phyloP scores from a whole-genome alignment of 2,888 invertebrate genomes.

The Prosopocoilus inquinatus region DNA sequence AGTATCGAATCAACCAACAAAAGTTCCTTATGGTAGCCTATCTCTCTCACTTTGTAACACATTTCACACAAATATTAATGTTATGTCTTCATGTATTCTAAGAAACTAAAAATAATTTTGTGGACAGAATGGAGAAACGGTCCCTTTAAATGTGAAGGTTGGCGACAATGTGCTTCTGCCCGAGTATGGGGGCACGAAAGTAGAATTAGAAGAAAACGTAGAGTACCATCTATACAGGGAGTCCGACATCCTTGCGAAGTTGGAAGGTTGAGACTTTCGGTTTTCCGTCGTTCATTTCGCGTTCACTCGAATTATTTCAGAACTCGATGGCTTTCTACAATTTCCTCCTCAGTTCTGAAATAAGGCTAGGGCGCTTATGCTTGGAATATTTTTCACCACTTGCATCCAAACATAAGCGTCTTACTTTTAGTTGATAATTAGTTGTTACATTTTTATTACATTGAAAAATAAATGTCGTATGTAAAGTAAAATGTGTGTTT shows the following conservation, averaged over 20 bases:
- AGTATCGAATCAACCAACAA: too few relatives aligned
- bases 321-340: too few relatives aligned
- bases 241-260: conserved; percentile 92
- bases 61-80: neutral
- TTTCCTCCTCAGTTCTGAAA: too few relatives aligned
- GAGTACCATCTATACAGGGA: conserved; percentile 95
- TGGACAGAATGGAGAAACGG: conserved; percentile 72
- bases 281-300: too few relatives aligned
- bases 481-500: too few relatives aligned
- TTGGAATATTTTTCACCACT: too few relatives aligned
- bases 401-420: too few relatives aligned
- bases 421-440: conserved; percentile 16
- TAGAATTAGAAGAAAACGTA: conserved; percentile 83
- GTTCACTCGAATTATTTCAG: too few relatives aligned
- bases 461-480: too few relatives aligned
- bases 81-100: neutral
- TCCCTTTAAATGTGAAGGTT: conserved; percentile 79
- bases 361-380: too few relatives aligned
- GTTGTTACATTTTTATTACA: conserved; percentile 19
- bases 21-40: too few relatives aligned
- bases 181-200: conserved; percentile 98
- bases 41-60: too few relatives aligned
- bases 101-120: neutral
- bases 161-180: conserved; percentile 96
- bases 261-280: conserved; percentile 51